Percentiles rank a stretch among this genome's conserved stretches.
Conservation (phyloP, 2,113 vertebrate genomes). For the Callopanchax toddi region DNA sequence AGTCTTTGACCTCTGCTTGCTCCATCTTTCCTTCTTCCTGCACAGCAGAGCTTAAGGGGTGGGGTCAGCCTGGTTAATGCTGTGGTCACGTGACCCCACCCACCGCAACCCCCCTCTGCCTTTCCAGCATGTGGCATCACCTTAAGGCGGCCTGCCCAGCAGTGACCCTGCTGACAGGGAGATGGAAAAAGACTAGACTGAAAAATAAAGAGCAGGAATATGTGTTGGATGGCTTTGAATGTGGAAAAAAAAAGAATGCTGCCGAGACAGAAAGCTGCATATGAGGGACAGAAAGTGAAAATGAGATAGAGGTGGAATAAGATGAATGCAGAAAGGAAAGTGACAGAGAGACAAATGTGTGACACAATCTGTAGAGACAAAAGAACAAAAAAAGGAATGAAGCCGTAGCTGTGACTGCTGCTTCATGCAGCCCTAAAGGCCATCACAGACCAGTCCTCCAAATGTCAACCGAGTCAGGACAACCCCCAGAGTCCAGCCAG, state of each 20-base stretch:
- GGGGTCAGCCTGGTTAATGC: constrained; percentile 25
- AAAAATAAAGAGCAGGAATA: constrained; percentile 8
- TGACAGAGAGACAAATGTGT: constrained; percentile 50
- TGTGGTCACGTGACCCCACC: constrained; percentile 24
- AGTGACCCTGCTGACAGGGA: constrained; percentile 21
- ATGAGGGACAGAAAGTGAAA: constrained; percentile 37
- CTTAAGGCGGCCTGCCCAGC: constrained; percentile 33
- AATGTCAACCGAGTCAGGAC: constrained; percentile 71
- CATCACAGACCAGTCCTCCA: constrained; percentile 62
- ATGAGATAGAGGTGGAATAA: constrained; percentile 40
- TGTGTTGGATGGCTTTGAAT: not conserved
- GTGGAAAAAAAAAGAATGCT: too few species aligned
- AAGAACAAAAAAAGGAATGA: constrained; percentile 17
- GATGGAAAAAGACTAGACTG: not conserved
- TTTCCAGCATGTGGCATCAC: constrained; percentile 28
- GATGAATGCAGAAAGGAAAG: constrained; percentile 19
- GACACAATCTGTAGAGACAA: constrained; percentile 58
- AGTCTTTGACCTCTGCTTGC: constrained; percentile 45
- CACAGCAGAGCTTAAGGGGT: constrained; percentile 22
- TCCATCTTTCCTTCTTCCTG: constrained; percentile 38
- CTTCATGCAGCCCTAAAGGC: constrained; percentile 54
- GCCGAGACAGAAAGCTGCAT: not conserved
- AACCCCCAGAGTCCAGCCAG: constrained; percentile 44
- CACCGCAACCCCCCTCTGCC: not conserved
- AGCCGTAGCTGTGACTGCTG: constrained; percentile 50